Evolutionary conservation across 2,113 vertebrate genomes (phyloP), one percentile per base, ranked within the genome.

Genomic region (Ibidorhyncha struthersii): DNA sequence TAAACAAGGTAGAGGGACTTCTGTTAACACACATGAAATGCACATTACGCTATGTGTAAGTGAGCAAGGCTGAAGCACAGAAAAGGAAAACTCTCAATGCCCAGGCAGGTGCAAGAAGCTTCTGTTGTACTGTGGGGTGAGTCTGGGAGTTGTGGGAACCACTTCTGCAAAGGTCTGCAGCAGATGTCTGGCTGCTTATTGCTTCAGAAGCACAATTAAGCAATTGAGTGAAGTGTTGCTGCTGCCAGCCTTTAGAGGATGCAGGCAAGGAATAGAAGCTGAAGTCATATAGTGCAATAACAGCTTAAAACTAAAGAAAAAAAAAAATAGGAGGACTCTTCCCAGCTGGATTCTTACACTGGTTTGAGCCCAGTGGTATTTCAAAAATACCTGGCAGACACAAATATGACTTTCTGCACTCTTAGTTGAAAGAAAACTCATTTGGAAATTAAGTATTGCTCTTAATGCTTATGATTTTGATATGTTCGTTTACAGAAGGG

Each of bases 401-500:
- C 34, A 78, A 8, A 12, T 29, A 27, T 70, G 56, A 34, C 61
- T 91, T 95, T 59, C 38, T 78, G 21, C 43, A 63, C 23, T 40
- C 76, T 61, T 79, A 9, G 32, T 25, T 55, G 81, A 59, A 92
- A 71, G 26, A 88, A 85, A 87, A 58, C 29, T 94, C 12, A 56
- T 85, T 78, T 83, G 58, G 41, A 94, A 93, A 96, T 96, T 71
- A 73, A 80, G 72, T 52, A 49, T 93, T 97, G 87, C 91, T 96
- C 38, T 49, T 91, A 87, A 87, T 84, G 22, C 77, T 97, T 83
- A 47, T 58, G 36, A 80, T 86, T 94, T 92, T 92, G 78, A 67
- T 96, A 47, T 90, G 72, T 53, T 89, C 67, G 50, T 95, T 92
- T 97, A 97, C 91, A 94, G 83, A 87, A 92, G 87, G 90, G 86